phyloP scores from a whole-genome alignment of 2,888 invertebrate species.

The Sphecodes monilicornis region DNA sequence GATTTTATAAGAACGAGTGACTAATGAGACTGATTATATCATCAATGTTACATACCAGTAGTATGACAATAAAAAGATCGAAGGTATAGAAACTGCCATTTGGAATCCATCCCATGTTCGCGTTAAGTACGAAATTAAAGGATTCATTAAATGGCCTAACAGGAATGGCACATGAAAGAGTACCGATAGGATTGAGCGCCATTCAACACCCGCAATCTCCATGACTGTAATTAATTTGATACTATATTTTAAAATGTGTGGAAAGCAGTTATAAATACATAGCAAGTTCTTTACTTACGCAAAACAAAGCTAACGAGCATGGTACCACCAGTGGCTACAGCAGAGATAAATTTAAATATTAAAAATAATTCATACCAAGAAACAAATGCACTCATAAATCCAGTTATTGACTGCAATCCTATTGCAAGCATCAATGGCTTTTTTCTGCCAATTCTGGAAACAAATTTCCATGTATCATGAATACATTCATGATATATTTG shows the following conservation, averaged over 20 bases:
- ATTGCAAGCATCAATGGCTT: slow-evolving; percentile 87
- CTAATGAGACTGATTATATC: neutral
- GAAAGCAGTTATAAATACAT: neutral
- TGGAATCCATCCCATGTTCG: slow-evolving; percentile 86
- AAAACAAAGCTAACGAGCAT: slow-evolving; percentile 89
- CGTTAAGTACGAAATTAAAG: slow-evolving; percentile 87
- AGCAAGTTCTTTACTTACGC: slow-evolving; percentile 80
- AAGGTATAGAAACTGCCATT: slow-evolving; percentile 84
- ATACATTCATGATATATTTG: neutral
- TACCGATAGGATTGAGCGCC: slow-evolving; percentile 85
- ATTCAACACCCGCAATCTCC: slow-evolving; percentile 86
- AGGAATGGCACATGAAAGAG: slow-evolving; percentile 86
- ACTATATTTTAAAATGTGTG: neutral
- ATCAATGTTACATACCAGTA: slow-evolving; percentile 84
- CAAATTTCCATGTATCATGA: neutral
- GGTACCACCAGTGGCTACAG: slow-evolving; percentile 88
- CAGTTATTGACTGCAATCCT: slow-evolving; percentile 86
- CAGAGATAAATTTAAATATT: slow-evolving; percentile 86
- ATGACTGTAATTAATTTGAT: slow-evolving; percentile 83
- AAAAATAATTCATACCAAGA: slow-evolving; percentile 88
- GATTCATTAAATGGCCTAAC: slow-evolving; percentile 86
- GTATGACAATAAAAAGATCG: slow-evolving; percentile 84
- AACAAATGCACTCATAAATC: slow-evolving; percentile 86
- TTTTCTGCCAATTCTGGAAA: slow-evolving; percentile 88
- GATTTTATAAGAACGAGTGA: neutral